Percentiles rank a stretch among this genome's conserved stretches.
These are phyloP conservation scores for Mirza zaza DNA, from an alignment of 2,113 vertebrate genomes.

Conservation along the genomic window DNA sequence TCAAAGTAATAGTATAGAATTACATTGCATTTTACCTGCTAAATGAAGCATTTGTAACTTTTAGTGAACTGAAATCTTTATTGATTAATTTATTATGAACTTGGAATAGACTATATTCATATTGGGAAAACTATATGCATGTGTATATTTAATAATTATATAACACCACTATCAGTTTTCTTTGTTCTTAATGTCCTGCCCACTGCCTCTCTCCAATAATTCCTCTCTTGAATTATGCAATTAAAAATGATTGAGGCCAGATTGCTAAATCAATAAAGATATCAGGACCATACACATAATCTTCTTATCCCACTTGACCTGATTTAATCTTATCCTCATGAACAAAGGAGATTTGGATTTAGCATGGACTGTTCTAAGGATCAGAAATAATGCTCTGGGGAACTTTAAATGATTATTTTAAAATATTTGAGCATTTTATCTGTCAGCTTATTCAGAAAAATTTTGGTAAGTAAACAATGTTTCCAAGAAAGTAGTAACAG, in stretches of 20 bases:
- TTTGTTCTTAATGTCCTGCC: not conserved
- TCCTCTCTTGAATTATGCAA: constrained; percentile 11
- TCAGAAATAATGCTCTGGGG: not conserved
- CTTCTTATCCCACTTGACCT: constrained; percentile 46
- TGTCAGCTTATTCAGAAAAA: constrained; percentile 3
- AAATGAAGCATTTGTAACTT: constrained; percentile 20
- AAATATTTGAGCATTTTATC: not conserved
- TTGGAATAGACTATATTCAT: not conserved
- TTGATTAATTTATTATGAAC: not conserved
- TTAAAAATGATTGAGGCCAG: constrained; percentile 53
- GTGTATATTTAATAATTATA: not conserved
- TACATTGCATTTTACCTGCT: constrained; percentile 1
- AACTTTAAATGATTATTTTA: not conserved
- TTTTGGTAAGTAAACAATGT: not conserved
- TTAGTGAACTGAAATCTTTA: constrained; percentile 17
- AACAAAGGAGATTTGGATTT: constrained; percentile 50
- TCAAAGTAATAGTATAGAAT: not conserved
- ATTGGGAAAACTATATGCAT: not conserved
- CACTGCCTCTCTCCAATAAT: not conserved
- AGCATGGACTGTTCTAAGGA: not conserved
- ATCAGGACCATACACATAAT: constrained; percentile 40
- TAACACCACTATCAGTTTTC: not conserved
- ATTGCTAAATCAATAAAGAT: constrained; percentile 51
- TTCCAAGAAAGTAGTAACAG: not conserved
- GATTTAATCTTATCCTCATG: not conserved